Base-by-base conservation (phyloP, 2,888 invertebrate species). In the Noctua comes region DNA sequence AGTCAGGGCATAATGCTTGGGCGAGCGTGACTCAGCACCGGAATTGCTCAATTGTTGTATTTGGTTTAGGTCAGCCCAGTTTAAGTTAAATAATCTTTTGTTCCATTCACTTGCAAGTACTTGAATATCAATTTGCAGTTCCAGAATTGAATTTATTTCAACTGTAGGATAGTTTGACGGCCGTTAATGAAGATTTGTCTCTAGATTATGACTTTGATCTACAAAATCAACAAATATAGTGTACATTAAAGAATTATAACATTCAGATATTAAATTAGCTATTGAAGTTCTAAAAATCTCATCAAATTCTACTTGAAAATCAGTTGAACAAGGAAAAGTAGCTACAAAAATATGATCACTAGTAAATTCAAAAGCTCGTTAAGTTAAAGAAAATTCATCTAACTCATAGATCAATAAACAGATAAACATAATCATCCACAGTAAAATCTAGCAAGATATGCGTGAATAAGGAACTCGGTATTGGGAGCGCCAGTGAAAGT, bases 401-500 rank as follows among this genome's bases (percentile, higher is more conserved):
- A 40, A 51, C n/a, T 24, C 4, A 83, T 77, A 65, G 57, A 76
- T 64, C 62, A 72, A 84, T 70, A 57, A 70, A 79, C 70, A 51
- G 27, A 73, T 82, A 71, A 86, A 73, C 11, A 24, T 48, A n/a
- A 84, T 73, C 36, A 46, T 62, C 40, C 57, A 36, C 73, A 73
- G 74, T 69, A 43, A 51, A 66, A 76, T 70, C 64, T 77, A 54
- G 21, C 40, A 13, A 84, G 86, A 83, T 73, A 76, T 62, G 74
- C 68, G 68, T 76, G 69, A 73, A 84, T 83, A 82, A 86, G 85
- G 83, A 84, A 86, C 84, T 73, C 68, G n/a, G 72, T 79, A 76
- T 73, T 76, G 88, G 89, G 90, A 86, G 90, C 80, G 89, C 73
- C 69, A 86, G 92, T 86, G 93, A 93, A 93, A 93, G 93, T 92